A percentile compares a stretch with the other conserved stretches of the same genome.
phyloP scores from a whole-genome alignment of 2,888 invertebrate species.

The Scaptodrosophila latifasciaeformis region DNA sequence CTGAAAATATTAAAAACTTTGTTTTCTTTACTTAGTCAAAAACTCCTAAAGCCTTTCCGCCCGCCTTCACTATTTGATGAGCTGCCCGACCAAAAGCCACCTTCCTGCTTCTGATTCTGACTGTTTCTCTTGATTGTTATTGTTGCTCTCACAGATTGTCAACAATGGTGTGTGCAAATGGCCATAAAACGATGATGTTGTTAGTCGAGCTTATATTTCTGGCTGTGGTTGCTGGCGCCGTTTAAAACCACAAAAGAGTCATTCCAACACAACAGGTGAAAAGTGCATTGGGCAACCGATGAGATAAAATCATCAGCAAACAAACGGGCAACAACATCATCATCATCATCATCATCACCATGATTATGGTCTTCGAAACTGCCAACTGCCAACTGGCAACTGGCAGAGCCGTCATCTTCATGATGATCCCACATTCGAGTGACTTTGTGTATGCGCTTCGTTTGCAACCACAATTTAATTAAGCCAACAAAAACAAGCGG shows the following conservation, averaged over 20 bases:
- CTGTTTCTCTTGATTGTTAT: no score
- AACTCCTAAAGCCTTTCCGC: neutral
- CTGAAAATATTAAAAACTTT: neutral
- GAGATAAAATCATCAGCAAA: neutral
- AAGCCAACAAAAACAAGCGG: constrained; percentile 61
- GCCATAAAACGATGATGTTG: constrained; percentile 23
- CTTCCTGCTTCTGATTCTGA: no score
- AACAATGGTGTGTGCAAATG: constrained; percentile 17
- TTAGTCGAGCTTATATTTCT: constrained; percentile 13
- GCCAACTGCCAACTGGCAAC: no score
- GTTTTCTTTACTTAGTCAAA: neutral
- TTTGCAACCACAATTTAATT: constrained; percentile 66
- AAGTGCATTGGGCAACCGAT: neutral
- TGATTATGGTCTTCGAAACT: no score
- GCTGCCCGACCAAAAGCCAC: no score
- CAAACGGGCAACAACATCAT: neutral
- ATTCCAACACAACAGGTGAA: constrained; percentile 2
- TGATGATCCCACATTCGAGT: no score
- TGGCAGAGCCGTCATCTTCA: no score
- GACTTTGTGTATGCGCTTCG: constrained; percentile 68
- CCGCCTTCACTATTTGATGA: no score
- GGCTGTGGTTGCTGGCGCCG: constrained; percentile 2
- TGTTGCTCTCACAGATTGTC: neutral
- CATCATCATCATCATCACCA: neutral
- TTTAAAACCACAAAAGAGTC: constrained; percentile 2